Percentiles rank a stretch among this genome's conserved stretches.
Evolutionary conservation across 2,888 invertebrate genomes (phyloP).

Genomic region (Heliconius charithonia): DNA sequence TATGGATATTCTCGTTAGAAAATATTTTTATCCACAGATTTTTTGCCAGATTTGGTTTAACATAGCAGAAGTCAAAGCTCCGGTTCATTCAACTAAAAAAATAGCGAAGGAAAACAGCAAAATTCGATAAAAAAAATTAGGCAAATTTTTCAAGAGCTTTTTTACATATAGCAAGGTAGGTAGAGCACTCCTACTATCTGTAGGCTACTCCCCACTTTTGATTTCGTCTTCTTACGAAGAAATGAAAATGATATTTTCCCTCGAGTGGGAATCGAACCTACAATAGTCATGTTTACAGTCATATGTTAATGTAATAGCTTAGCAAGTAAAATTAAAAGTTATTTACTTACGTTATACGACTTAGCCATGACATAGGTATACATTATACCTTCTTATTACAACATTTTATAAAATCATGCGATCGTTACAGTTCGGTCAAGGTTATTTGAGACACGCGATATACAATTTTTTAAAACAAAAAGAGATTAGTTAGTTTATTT

Average conservation of each 20-base stretch:
- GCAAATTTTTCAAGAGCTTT: background rate
- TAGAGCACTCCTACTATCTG: too few species aligned
- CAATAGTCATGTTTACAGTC: background rate
- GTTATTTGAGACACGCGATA: slow-evolving; percentile 15
- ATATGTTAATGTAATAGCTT: background rate
- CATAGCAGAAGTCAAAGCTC: background rate
- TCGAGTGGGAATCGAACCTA: background rate
- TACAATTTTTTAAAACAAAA: slow-evolving; percentile 2
- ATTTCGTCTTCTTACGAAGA: too few species aligned
- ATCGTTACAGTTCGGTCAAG: slow-evolving; percentile 18
- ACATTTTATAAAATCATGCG: slow-evolving; percentile 5
- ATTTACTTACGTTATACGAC: background rate
- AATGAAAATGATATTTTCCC: too few species aligned
- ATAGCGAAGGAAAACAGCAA: background rate
- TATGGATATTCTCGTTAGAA: background rate
- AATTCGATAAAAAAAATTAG: background rate
- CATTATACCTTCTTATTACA: background rate
- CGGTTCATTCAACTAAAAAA: background rate
- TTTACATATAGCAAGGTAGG: too few species aligned
- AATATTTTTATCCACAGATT: background rate
- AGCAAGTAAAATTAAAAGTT: background rate
- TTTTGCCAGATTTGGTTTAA: background rate
- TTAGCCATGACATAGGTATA: background rate
- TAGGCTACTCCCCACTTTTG: too few species aligned
- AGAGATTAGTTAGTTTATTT: background rate